phyloP scores from a whole-genome alignment of 2,888 invertebrate species.

The Ecliptopera silaceata region DNA sequence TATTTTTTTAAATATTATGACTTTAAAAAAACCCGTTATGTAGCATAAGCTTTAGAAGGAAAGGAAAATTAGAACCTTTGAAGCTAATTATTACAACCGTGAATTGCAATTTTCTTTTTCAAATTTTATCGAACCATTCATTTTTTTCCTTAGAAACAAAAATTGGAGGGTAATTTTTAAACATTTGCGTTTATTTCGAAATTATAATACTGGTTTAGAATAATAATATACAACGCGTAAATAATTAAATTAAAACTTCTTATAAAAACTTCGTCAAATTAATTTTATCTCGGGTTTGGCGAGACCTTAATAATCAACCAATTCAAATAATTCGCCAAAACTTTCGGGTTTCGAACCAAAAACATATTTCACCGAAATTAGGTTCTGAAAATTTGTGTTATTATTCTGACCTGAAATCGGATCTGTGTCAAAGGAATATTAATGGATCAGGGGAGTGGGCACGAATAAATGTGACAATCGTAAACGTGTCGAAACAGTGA shows the following conservation, averaged over 20 bases:
- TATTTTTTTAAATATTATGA: no score
- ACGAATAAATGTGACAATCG: no score
- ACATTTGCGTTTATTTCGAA: no score
- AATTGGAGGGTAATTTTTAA: background rate
- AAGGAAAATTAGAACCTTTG: slow-evolving; percentile 15
- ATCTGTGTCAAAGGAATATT: slow-evolving; percentile 25
- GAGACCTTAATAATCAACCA: slow-evolving; percentile 2
- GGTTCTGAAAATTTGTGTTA: slow-evolving; percentile 5
- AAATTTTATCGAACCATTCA: background rate
- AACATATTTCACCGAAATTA: slow-evolving; percentile 7
- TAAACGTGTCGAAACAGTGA: no score
- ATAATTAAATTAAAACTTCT: background rate
- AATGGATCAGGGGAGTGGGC: no score
- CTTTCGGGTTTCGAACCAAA: slow-evolving; percentile 4
- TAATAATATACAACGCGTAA: no score
- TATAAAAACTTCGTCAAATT: background rate
- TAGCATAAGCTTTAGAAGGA: background rate
- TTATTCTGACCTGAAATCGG: slow-evolving; percentile 13
- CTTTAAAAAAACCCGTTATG: background rate
- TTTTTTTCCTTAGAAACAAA: background rate
- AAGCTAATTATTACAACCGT: slow-evolving; percentile 14
- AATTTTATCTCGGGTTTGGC: background rate
- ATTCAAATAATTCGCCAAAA: slow-evolving; percentile 7
- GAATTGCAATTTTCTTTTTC: slow-evolving; percentile 11
- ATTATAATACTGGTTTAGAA: no score